Evolutionary conservation across 2,888 invertebrate species (phyloP).

Genomic region (Apamea crenata): DNA sequence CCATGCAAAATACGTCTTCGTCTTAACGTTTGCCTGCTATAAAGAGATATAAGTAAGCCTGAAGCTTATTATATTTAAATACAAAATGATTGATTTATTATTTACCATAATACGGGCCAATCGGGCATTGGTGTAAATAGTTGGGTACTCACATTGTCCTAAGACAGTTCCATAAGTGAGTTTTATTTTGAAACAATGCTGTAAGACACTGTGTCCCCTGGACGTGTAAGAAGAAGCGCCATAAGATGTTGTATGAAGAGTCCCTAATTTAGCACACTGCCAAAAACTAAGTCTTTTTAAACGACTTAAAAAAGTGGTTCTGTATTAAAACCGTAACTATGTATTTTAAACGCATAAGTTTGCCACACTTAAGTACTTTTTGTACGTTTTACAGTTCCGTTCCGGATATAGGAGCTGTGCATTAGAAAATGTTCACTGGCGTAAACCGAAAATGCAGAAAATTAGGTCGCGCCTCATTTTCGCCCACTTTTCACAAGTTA

Average conservation of each 20-base stretch:
- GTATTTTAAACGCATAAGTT: neutral
- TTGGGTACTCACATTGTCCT: neutral
- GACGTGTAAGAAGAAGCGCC: neutral
- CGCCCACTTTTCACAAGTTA: constrained; percentile 49
- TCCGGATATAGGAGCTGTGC: neutral
- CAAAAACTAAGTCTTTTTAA: neutral
- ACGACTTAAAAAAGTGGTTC: neutral
- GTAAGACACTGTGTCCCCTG: neutral
- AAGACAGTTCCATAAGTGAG: neutral
- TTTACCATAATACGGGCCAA: neutral
- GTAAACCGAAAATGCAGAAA: constrained; percentile 44
- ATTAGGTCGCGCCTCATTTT: constrained; percentile 60
- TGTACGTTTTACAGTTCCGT: neutral
- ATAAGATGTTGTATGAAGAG: neutral
- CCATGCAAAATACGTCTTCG: constrained; percentile 36
- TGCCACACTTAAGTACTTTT: neutral
- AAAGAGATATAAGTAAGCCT: neutral
- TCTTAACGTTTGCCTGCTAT: constrained; percentile 6
- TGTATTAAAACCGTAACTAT: neutral
- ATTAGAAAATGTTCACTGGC: constrained; percentile 36
- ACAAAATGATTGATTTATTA: neutral
- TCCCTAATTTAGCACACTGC: neutral
- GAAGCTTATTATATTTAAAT: neutral
- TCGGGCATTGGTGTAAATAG: neutral
- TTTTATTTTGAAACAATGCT: neutral